Percentiles rank a stretch among this genome's conserved stretches.
Conservation (phyloP, 92 coral and sea anemone species). For the Paragorgia papillata region DNA sequence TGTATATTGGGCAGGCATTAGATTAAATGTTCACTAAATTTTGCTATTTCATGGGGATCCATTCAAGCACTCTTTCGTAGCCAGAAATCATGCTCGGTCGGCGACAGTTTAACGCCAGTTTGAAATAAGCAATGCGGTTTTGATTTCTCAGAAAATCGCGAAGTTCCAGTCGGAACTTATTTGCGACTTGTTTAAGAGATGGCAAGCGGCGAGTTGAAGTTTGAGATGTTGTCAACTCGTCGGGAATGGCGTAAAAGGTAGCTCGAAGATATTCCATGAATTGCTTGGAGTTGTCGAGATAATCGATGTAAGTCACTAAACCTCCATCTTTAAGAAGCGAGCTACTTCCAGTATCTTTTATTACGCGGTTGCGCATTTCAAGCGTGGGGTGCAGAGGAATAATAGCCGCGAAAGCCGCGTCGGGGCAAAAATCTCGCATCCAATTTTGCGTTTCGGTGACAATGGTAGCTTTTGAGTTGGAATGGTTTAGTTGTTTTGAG, state of each 20-base stretch:
- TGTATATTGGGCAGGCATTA: too few species aligned
- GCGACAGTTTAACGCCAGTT: conserved; percentile 39
- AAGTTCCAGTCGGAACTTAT: conserved; percentile 52
- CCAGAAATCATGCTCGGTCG: conserved; percentile 45
- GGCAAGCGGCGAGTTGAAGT: conserved; percentile 12
- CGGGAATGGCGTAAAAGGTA: conserved; percentile 33
- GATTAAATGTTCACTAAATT: background rate
- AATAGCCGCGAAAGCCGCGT: background rate
- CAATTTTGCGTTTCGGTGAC: conserved; percentile 53
- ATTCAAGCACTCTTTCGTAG: conserved; percentile 50
- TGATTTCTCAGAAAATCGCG: conserved; percentile 60
- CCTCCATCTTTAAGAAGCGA: background rate
- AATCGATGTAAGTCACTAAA: conserved; percentile 44
- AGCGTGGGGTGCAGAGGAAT: background rate
- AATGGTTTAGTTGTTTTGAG: conserved; percentile 49
- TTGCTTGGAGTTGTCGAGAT: conserved; percentile 48
- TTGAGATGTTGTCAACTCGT: background rate
- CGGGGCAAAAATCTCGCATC: background rate
- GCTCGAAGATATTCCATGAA: conserved; percentile 65
- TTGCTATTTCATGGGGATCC: conserved; percentile 43
- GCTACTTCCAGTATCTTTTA: background rate
- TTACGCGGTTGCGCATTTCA: background rate
- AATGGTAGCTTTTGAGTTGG: conserved; percentile 55
- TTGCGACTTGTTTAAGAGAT: conserved; percentile 50
- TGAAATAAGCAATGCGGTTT: conserved; percentile 15